Conservation (phyloP, 2,888 invertebrate genomes). For the Pediacus dermestoides region DNA sequence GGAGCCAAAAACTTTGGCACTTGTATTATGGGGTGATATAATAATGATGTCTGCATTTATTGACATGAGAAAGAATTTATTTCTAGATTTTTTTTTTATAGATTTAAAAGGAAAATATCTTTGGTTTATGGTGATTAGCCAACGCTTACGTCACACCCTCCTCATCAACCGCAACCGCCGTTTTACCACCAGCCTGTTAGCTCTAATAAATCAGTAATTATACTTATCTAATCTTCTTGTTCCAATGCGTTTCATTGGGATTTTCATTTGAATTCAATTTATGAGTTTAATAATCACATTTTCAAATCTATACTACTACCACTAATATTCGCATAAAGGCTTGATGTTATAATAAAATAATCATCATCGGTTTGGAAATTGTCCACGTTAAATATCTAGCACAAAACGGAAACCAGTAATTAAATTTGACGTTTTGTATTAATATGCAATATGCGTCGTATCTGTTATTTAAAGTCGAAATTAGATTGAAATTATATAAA, state of each 20-base stretch:
- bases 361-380: too few relatives aligned
- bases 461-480: too few relatives aligned
- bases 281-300: conserved; percentile 40
- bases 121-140: background rate
- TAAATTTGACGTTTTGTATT: too few relatives aligned
- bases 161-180: conserved; percentile 2
- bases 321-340: too few relatives aligned
- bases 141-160: conserved; percentile 3
- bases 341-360: too few relatives aligned
- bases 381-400: too few relatives aligned
- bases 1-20: conserved; percentile 34
- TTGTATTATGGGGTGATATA: background rate
- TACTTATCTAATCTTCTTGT: conserved; percentile 48
- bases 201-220: conserved; percentile 48
- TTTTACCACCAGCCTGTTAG: conserved; percentile 28
- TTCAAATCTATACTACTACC: conserved; percentile 36
- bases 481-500: too few relatives aligned
- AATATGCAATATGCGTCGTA: too few relatives aligned
- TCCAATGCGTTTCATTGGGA: conserved; percentile 43
- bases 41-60: conserved; percentile 1
- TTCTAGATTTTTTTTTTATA: too few relatives aligned
- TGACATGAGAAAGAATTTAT: conserved; percentile 1
- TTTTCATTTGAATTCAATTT: conserved; percentile 44
- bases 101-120: too few relatives aligned
- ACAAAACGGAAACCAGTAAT: too few relatives aligned